Percentiles rank a stretch among this genome's conserved stretches.
phyloP scores from a whole-genome alignment of 2,113 vertebrate genomes.

The Oncorhynchus mykiss region DNA sequence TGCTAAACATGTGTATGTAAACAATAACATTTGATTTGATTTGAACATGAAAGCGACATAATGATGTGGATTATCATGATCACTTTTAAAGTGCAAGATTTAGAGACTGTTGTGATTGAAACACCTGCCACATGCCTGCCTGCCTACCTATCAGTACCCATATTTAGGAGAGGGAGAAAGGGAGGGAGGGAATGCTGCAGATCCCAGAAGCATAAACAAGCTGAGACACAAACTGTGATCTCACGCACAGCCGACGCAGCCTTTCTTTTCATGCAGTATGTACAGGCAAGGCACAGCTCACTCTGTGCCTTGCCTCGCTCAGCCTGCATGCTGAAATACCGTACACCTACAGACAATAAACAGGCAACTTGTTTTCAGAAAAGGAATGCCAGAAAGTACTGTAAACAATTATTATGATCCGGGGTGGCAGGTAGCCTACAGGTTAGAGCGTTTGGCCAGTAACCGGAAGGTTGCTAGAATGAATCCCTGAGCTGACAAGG shows the following conservation, averaged over 20 bases:
- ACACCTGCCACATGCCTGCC: conserved; percentile 6
- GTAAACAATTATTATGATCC: not conserved
- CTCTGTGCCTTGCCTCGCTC: not conserved
- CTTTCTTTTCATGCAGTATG: not conserved
- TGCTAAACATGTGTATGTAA: too few species aligned
- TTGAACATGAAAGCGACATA: conserved; percentile 36
- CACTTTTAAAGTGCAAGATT: not conserved
- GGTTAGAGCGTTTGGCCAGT: too few species aligned
- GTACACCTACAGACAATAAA: not conserved
- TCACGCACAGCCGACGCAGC: not conserved
- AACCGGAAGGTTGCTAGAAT: too few species aligned
- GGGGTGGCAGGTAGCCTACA: too few species aligned
- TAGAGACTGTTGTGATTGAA: not conserved
- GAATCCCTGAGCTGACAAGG: too few species aligned
- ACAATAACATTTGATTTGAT: too few species aligned
- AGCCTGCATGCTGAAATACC: not conserved
- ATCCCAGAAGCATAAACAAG: conserved; percentile 14
- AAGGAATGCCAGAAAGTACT: not conserved
- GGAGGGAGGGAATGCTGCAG: not conserved
- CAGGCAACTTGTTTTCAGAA: not conserved
- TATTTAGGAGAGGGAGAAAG: not conserved
- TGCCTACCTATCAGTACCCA: not conserved
- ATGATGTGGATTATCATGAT: conserved; percentile 20
- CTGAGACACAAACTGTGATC: conserved; percentile 7
- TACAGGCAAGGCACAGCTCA: not conserved